Base-by-base conservation (phyloP, 2,888 invertebrate species). In the Podotricha telesiphe region DNA sequence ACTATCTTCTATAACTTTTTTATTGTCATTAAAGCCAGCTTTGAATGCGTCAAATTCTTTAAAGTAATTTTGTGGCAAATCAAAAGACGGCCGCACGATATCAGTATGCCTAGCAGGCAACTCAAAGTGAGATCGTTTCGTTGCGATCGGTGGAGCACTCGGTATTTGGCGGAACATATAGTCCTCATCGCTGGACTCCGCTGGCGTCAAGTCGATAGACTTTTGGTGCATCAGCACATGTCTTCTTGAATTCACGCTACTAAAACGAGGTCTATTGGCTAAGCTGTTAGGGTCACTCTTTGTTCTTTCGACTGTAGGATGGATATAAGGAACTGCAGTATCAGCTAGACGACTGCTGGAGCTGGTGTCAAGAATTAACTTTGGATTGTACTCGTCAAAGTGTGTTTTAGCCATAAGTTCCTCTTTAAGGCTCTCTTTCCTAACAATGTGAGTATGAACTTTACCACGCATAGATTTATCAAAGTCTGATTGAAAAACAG, bases 221-320 rank as follows among this genome's bases (percentile, higher is more conserved):
- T 97, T 97, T 79, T 97, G 97, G 86, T 97, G 97, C 95, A 96
- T 97, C 28, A 97, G 84, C 37, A 96, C 95, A 85, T 96, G 95
- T 19, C 97, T 94, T n/a, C 96, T 94, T 3, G 95, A 95, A 80
- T 94, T 96, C 5, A 95, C 96, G 69, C 95, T 96, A 70, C 95
- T 96, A 65, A 96, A 91, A 17, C 96, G 94, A 71, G 96, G 95
- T 68, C 96, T 93, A 77, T 95, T 95, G 0, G 96, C 96, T 64
- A 96, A 89, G 42, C 95, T 96, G 82, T 97, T 97, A 0, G 97
- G 97, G 91, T 97, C 97, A 79, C 97, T 97, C 84, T 97, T 97
- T 5, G 97, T 97, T 73, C 97, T 94, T 83, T 97, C 97, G 0
- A 97, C 96, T 0, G 96, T 95, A 28, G 95, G 94, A 81, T 96